Evolutionary conservation across 2,888 invertebrate species (phyloP).

Genomic region (Chesias legatella): DNA sequence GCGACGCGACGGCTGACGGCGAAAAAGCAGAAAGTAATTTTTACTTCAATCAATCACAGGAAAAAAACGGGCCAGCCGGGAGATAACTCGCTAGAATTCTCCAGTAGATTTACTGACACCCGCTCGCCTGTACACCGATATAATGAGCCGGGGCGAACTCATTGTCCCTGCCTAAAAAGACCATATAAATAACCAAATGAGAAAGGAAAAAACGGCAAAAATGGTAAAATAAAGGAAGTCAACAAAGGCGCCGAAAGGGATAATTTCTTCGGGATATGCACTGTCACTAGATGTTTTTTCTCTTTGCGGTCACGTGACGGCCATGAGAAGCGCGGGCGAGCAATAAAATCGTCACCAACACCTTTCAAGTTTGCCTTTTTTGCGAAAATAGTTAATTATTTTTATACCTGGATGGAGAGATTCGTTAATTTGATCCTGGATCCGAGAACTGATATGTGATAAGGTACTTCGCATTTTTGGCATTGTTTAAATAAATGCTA

Average conservation of each 20-base stretch:
- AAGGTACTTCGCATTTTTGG: too few relatives aligned
- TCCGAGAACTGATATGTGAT: constrained; percentile 1
- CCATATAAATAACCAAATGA: constrained; percentile 79
- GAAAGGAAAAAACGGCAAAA: constrained; percentile 77
- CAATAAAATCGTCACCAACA: constrained; percentile 64
- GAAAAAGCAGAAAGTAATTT: constrained; percentile 73
- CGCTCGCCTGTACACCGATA: constrained; percentile 71
- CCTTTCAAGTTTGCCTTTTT: constrained; percentile 22
- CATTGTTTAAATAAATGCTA: too few relatives aligned
- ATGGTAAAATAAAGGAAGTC: constrained; percentile 76
- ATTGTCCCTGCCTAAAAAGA: constrained; percentile 68
- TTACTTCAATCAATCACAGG: constrained; percentile 76
- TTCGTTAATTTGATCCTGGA: constrained; percentile 12
- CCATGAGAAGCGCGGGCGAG: constrained; percentile 46
- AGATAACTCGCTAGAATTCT: constrained; percentile 79
- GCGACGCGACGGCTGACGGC: constrained; percentile 34
- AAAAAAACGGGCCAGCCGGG: constrained; percentile 67
- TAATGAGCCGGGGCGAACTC: constrained; percentile 65
- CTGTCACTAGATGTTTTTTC: constrained; percentile 74
- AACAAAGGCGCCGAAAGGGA: constrained; percentile 78
- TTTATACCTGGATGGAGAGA: constrained; percentile 16
- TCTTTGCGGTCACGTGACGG: constrained; percentile 58
- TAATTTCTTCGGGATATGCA: constrained; percentile 79
- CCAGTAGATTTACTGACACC: constrained; percentile 69
- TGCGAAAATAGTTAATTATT: constrained; percentile 31